phyloP scores from a whole-genome alignment of 2,113 vertebrate genomes.

The Chlorodrepanis virens region DNA sequence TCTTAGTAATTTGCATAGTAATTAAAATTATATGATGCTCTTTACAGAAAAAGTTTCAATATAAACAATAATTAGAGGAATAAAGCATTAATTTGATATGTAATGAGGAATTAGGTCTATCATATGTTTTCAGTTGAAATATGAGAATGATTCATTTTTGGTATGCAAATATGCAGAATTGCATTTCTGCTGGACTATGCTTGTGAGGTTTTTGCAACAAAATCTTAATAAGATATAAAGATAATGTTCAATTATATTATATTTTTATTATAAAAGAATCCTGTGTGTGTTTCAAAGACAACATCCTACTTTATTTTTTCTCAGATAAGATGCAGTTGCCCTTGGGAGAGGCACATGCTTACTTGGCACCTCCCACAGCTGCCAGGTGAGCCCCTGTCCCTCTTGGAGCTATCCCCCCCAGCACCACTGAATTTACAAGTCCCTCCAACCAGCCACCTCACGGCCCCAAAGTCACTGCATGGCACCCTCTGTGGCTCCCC shows the following conservation, averaged over 20 bases:
- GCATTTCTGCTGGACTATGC: too few relatives aligned
- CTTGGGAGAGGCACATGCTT: neutral
- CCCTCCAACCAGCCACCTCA: neutral
- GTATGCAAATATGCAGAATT: neutral
- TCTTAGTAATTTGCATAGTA: neutral
- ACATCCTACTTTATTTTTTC: neutral
- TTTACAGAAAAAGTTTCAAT: neutral
- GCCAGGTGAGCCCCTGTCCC: neutral
- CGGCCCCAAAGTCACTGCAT: neutral
- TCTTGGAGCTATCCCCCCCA: accelerated
- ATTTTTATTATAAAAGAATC: neutral
- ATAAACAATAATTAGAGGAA: neutral
- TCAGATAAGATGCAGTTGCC: too few relatives aligned
- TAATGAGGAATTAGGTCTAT: neutral
- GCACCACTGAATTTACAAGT: too few relatives aligned
- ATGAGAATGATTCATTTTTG: neutral
- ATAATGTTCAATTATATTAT: neutral
- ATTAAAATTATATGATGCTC: neutral
- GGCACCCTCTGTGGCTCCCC: accelerated
- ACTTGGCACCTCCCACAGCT: neutral
- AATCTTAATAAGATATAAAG: neutral
- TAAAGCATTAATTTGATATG: neutral
- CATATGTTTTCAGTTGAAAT: neutral
- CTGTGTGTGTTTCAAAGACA: neutral
- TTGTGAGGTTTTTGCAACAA: neutral